Percentiles rank a stretch among this genome's conserved stretches.
phyloP scores from a whole-genome alignment of 2,797 vertebrate species.

The Mormyrus proboscirostris region DNA sequence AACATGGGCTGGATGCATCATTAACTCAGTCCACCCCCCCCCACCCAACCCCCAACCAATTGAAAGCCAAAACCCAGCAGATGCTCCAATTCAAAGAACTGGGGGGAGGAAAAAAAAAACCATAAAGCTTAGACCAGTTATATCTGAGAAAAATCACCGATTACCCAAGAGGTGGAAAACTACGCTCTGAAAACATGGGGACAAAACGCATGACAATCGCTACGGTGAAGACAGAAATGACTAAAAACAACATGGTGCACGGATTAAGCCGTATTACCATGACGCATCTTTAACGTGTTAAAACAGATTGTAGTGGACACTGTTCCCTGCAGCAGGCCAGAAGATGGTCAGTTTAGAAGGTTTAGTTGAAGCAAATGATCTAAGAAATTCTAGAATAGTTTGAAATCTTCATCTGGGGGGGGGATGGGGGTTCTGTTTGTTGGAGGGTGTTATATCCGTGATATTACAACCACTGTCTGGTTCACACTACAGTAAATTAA shows the following conservation, averaged over 20 bases:
- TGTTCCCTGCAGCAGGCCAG: neutral
- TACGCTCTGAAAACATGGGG: neutral
- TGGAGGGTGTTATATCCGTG: neutral
- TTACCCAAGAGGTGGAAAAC: neutral
- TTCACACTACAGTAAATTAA: neutral
- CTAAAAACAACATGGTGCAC: neutral
- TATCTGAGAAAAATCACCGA: neutral
- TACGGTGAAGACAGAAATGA: neutral
- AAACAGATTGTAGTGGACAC: neutral
- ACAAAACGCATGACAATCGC: neutral
- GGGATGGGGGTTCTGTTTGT: neutral
- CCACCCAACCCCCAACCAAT: neutral
- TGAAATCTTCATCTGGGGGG: neutral
- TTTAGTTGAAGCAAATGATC: neutral
- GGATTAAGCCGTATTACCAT: neutral
- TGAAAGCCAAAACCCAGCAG: neutral
- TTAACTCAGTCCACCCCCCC: neutral
- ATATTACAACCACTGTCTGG: neutral
- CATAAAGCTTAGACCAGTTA: neutral
- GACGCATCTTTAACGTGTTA: neutral
- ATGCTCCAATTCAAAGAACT: neutral
- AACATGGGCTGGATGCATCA: neutral
- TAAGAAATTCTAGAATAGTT: neutral
- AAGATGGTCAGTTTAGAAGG: neutral
- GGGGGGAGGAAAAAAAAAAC: neutral